Percentiles rank a stretch among this genome's conserved stretches.
phyloP scores from a whole-genome alignment of 1,140 invertebrate species.

The Triops cancriformis region DNA sequence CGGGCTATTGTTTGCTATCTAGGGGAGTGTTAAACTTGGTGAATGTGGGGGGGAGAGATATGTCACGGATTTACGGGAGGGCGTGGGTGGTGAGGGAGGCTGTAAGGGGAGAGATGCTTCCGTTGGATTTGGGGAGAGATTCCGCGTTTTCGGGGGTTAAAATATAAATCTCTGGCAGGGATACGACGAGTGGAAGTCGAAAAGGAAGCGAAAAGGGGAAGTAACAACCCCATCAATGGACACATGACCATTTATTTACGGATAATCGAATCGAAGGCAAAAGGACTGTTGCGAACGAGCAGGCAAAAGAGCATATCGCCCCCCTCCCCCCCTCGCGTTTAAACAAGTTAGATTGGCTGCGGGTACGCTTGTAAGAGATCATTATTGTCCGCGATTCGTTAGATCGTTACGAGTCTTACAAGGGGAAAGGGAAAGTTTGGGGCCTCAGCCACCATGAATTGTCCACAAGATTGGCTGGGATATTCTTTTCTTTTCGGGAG shows the following conservation, averaged over 20 bases:
- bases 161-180: neutral
- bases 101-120: neutral
- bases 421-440: neutral
- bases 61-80: neutral
- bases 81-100: too few relatives aligned
- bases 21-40: neutral
- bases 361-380: neutral
- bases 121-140: neutral
- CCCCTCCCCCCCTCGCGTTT: neutral
- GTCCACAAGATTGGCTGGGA: neutral
- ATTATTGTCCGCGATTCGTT: neutral
- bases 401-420: neutral
- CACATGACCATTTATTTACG: slow-evolving; percentile 2
- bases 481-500: neutral
- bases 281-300: neutral
- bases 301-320: slow-evolving; percentile 1
- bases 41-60: neutral
- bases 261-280: neutral
- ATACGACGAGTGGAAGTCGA: neutral
- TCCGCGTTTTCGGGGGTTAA: neutral
- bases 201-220: neutral
- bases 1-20: neutral
- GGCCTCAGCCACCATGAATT: neutral
- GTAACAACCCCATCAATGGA: slow-evolving; percentile 3
- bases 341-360: neutral